phyloP scores from a whole-genome alignment of 2,888 invertebrate genomes.

The Panzeria rudis region DNA sequence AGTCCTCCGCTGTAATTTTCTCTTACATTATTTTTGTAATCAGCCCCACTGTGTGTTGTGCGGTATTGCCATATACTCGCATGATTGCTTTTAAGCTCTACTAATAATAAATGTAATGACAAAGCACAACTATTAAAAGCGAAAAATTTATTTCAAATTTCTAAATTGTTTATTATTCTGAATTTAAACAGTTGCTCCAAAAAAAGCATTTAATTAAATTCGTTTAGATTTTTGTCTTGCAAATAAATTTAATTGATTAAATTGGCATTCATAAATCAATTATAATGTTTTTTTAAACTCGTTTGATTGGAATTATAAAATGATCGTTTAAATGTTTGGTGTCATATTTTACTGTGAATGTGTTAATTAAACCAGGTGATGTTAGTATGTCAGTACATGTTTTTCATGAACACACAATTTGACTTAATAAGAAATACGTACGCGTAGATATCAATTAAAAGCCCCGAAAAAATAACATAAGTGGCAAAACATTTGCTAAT shows the following conservation, averaged over 20 bases:
- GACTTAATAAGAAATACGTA: neutral
- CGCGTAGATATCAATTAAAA: constrained; percentile 27
- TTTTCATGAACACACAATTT: neutral
- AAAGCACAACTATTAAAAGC: no score
- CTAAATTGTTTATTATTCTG: neutral
- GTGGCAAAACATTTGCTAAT: constrained; percentile 36
- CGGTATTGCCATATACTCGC: no score
- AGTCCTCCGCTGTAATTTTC: no score
- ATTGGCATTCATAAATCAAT: constrained; percentile 39
- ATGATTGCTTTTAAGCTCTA: no score
- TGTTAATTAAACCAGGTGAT: constrained; percentile 29
- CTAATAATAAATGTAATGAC: no score
- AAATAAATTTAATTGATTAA: constrained; percentile 25
- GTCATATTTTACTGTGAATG: neutral
- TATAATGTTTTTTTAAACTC: constrained; percentile 17
- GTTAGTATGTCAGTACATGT: constrained; percentile 1
- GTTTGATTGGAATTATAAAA: neutral
- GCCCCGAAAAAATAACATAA: neutral
- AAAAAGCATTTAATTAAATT: constrained; percentile 16
- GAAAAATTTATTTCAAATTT: neutral
- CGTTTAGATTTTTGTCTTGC: constrained; percentile 1
- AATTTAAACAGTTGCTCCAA: neutral
- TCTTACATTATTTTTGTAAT: no score
- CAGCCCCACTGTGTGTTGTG: no score
- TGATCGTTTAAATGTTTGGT: neutral